Evolutionary conservation across 2,797 vertebrate species (phyloP).

Genomic region (Thamnophis elegans): DNA sequence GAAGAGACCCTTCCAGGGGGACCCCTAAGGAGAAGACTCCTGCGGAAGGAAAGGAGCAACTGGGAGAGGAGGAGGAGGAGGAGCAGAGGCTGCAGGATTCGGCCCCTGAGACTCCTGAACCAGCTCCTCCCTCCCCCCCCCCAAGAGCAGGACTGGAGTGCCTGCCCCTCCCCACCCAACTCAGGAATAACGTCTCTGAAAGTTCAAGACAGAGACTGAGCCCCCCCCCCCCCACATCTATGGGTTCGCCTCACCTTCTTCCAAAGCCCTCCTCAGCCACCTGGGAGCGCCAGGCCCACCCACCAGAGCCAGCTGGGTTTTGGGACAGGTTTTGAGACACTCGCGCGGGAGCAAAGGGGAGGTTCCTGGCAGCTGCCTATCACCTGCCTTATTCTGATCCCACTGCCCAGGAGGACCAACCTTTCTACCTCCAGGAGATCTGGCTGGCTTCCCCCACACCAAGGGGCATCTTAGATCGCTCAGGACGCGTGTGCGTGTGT

Average conservation of each 20-base stretch:
- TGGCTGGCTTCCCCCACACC: neutral
- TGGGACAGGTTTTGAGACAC: neutral
- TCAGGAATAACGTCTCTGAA: neutral
- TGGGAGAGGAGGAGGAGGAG: neutral
- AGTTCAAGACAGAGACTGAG: neutral
- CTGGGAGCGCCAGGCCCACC: neutral
- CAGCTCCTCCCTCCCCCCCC: too few relatives aligned
- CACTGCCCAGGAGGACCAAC: neutral
- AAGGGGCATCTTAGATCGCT: neutral
- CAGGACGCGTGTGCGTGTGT: too few relatives aligned
- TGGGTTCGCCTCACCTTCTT: neutral
- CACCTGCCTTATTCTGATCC: neutral
- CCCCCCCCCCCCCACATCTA: neutral
- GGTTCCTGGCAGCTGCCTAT: neutral
- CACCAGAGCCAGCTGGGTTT: neutral
- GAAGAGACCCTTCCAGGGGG: slow-evolving; percentile 86
- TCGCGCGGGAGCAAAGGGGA: neutral
- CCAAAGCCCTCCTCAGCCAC: neutral
- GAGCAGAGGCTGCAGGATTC: rapidly evolving
- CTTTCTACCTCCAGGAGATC: neutral
- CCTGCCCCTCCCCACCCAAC: neutral
- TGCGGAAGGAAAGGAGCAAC: slow-evolving; percentile 39
- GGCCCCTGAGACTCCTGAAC: neutral
- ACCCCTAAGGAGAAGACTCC: slow-evolving; percentile 89
- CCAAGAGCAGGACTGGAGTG: neutral